Percentiles rank a stretch among this genome's conserved stretches.
Conservation (phyloP, 2,888 invertebrate genomes). For the Onchidella celtica region DNA sequence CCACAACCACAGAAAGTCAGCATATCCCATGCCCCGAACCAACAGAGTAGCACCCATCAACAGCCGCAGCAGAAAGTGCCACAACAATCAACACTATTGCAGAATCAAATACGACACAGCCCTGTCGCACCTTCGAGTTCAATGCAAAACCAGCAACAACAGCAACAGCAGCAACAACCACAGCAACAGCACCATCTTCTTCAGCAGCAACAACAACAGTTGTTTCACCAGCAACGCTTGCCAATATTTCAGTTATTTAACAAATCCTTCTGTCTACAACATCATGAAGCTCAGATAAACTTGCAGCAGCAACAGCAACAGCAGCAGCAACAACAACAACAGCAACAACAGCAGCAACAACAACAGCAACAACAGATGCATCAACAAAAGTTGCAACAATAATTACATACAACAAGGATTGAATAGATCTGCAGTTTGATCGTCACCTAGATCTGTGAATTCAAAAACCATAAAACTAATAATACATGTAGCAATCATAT, state of each 20-base stretch:
- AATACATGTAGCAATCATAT: too few species aligned
- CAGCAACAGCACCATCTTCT: conserved; percentile 24
- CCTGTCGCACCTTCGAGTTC: not conserved
- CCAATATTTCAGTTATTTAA: conserved; percentile 23
- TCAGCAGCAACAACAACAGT: conserved; percentile 18
- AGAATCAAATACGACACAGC: conserved; percentile 32
- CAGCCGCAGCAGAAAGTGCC: conserved; percentile 5
- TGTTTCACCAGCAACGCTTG: conserved; percentile 23
- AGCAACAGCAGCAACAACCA: conserved; percentile 32
- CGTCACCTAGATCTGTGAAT: too few species aligned
- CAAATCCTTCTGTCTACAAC: conserved; percentile 28
- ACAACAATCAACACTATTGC: conserved; percentile 39
- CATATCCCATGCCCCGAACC: not conserved
- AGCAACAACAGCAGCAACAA: conserved; percentile 28
- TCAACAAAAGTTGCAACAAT: conserved; percentile 25
- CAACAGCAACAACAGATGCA: conserved; percentile 21
- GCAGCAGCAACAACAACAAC: conserved; percentile 31
- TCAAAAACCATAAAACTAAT: too few species aligned
- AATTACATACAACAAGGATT: too few species aligned
- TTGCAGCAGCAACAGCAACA: conserved; percentile 31
- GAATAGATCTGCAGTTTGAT: too few species aligned
- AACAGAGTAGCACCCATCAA: conserved; percentile 6
- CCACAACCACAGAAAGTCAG: conserved; percentile 10
- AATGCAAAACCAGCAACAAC: not conserved
- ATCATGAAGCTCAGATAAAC: conserved; percentile 25